Conservation (phyloP, 2,113 vertebrate species). For the Sapajus apella region DNA sequence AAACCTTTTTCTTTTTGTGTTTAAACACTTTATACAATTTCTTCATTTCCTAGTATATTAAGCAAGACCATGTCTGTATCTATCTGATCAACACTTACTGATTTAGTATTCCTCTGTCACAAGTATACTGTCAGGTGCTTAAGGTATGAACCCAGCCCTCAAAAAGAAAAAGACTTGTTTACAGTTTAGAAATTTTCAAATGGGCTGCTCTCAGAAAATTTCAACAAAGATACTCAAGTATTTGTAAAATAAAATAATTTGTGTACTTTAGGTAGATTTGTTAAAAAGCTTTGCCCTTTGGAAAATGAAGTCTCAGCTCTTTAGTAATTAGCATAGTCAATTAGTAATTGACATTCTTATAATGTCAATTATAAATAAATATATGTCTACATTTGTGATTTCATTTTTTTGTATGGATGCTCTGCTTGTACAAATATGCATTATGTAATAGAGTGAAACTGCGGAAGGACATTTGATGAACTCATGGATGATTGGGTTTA, state of each 20-base stretch:
- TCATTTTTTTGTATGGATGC: background rate
- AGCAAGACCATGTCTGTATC: background rate
- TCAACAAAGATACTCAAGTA: background rate
- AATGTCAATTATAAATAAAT: background rate
- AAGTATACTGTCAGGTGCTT: background rate
- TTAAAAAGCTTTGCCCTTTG: no score
- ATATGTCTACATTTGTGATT: background rate
- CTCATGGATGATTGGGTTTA: background rate
- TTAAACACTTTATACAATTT: background rate
- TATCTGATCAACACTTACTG: background rate
- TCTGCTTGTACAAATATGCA: background rate
- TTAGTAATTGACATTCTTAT: no score
- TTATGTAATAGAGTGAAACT: background rate
- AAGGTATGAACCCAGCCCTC: background rate
- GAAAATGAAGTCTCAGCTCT: no score
- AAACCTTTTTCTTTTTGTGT: background rate
- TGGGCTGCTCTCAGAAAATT: background rate
- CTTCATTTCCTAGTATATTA: background rate
- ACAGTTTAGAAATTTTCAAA: background rate
- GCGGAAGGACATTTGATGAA: background rate
- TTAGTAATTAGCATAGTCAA: no score
- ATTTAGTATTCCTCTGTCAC: background rate
- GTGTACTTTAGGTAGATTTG: no score
- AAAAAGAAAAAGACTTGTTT: background rate
- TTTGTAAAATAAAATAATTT: constrained; percentile 1